A percentile compares a stretch with the other conserved stretches of the same genome.
phyloP scores from a whole-genome alignment of 1,140 invertebrate genomes.

The Zaprionus nigranus region DNA sequence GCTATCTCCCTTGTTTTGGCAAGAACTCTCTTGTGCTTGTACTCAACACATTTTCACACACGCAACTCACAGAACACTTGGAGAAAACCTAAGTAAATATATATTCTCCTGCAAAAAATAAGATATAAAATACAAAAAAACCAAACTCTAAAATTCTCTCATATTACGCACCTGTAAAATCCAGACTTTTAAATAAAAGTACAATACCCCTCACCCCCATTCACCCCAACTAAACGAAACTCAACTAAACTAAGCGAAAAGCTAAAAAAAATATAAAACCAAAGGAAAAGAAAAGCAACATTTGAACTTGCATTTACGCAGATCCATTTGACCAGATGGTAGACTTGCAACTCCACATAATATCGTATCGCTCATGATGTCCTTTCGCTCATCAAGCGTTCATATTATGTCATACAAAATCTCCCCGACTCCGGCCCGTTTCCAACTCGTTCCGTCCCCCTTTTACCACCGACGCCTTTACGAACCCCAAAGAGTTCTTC shows the following conservation, averaged over 20 bases:
- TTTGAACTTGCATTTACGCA: slow-evolving; percentile 82
- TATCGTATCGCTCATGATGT: slow-evolving; percentile 80
- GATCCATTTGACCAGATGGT: slow-evolving; percentile 83
- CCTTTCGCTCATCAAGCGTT: slow-evolving; percentile 48
- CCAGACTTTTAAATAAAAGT: slow-evolving; percentile 52
- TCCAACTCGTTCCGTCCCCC: slow-evolving; percentile 19
- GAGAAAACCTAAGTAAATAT: slow-evolving; percentile 46
- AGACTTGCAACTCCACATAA: slow-evolving; percentile 85
- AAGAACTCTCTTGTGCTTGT: slow-evolving; percentile 74
- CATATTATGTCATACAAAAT: slow-evolving; percentile 74
- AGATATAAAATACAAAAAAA: slow-evolving; percentile 43
- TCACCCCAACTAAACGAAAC: slow-evolving; percentile 50
- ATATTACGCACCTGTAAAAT: slow-evolving; percentile 72
- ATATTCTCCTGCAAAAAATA: slow-evolving; percentile 46
- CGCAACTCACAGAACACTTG: slow-evolving; percentile 30
- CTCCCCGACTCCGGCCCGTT: slow-evolving; percentile 30
- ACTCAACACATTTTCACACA: slow-evolving; percentile 46
- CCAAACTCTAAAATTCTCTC: slow-evolving; percentile 45
- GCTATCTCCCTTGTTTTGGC: slow-evolving; percentile 49
- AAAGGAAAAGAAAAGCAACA: slow-evolving; percentile 61
- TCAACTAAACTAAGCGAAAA: slow-evolving; percentile 53
- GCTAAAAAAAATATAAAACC: slow-evolving; percentile 48
- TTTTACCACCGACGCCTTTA: slow-evolving; percentile 18
- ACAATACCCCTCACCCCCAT: slow-evolving; percentile 10
- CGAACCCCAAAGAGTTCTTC: neutral